Base-by-base conservation (phyloP, 2,888 invertebrate genomes). In the Hesperia comma region DNA sequence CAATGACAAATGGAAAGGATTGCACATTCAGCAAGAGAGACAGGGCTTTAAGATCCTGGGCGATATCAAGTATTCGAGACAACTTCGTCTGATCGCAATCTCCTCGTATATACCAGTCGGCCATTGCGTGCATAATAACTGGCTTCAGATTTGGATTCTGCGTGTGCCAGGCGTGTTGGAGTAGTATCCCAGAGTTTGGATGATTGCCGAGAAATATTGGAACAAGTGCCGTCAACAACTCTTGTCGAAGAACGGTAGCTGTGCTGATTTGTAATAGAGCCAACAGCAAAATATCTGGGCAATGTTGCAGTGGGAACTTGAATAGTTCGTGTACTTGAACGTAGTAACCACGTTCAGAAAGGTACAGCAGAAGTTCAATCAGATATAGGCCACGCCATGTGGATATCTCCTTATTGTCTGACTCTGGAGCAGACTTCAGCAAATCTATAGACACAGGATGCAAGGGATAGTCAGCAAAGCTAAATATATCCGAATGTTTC, bases 131-230 rank as follows among this genome's bases (percentile, higher is more conserved):
- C 95, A 98, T 97, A 70, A 98, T 95, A 62, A 96, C 94, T 3
- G 95, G 94, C 72, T 95, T 95, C 57, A 96, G 92, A 68, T 82
- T 90, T 40, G 85, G 90, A 71, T 94, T 94, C 75, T 95, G 95
- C 51, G 95, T 94, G 79, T 97, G 96, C 98, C 98, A 98, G 3
- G 97, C 97, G 82, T 97, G 96, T 85, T 98, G 97, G 51, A 98
- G 90, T 67, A 98, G 96, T 12, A 96, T 96, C 21, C 96, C 97
- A 0, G 98, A 96, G 86, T 98, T 98, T 0, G 97, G 96, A 90
- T 98, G 98, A 88, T 96, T 97, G 40, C 96, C 95, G 40, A 98
- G 90, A 86, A 98, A 98, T 68, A 97, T 95, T 2, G 97, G 97
- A 82, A 98, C 95, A 41, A 98, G 86, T 60, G 94, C 95, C 43